These are phyloP conservation scores for Drosophila putrida DNA, from an alignment of 2,888 invertebrate species.

Conservation along the genomic window DNA sequence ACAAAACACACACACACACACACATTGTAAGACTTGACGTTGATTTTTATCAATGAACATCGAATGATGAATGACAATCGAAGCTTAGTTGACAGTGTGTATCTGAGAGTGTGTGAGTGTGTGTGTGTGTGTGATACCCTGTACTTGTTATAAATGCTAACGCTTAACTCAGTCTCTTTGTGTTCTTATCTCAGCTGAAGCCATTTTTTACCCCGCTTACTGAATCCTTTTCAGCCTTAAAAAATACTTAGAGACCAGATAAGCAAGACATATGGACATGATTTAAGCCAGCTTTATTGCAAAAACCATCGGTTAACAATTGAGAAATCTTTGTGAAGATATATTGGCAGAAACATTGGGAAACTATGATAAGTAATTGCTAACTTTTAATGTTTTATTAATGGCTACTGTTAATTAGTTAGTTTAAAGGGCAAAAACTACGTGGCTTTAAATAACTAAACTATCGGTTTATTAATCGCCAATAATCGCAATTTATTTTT, in stretches of 20 bases:
- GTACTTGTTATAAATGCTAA: constrained; percentile 13
- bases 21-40: constrained; percentile 23
- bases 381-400: too few relatives aligned
- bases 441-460: neutral
- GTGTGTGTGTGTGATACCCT: constrained; percentile 7
- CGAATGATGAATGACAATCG: constrained; percentile 53
- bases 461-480: too few relatives aligned
- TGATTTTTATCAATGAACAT: constrained; percentile 52
- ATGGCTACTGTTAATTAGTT: too few relatives aligned
- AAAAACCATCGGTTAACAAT: neutral
- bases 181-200: constrained; percentile 10
- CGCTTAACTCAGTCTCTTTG: constrained; percentile 7
- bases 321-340: neutral
- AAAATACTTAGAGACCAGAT: constrained; percentile 2
- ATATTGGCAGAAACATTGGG: neutral
- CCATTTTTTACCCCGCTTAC: constrained; percentile 12
- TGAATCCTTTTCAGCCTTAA: constrained; percentile 4
- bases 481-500: too few relatives aligned
- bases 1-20: neutral
- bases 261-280: constrained; percentile 14
- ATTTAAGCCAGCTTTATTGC: neutral
- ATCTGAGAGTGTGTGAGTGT: neutral
- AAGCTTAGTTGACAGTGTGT: constrained; percentile 9
- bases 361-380: neutral
- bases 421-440: too few relatives aligned